A percentile compares a stretch with the other conserved stretches of the same genome.
Conservation (phyloP, 2,888 invertebrate genomes). For the Euclidia mi region DNA sequence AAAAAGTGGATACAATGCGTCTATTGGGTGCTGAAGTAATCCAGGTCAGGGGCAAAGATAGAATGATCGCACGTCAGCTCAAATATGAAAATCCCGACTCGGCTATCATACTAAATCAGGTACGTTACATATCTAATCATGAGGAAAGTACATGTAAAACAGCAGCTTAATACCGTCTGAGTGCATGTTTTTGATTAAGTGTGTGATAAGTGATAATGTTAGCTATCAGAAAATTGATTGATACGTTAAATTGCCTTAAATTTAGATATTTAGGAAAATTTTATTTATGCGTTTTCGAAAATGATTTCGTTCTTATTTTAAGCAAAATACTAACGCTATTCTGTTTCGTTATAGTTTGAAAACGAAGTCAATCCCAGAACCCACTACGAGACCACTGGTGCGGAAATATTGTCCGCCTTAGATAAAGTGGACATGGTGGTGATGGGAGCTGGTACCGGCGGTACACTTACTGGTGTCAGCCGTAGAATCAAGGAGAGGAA, state of each 20-base stretch:
- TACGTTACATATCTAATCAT: slow-evolving; percentile 14
- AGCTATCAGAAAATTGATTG: no score
- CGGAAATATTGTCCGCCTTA: slow-evolving; percentile 93
- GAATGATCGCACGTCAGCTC: slow-evolving; percentile 44
- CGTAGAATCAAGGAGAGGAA: slow-evolving; percentile 95
- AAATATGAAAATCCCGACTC: slow-evolving; percentile 48
- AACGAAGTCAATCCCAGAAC: slow-evolving; percentile 97
- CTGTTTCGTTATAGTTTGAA: slow-evolving; percentile 91
- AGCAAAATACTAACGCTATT: no score
- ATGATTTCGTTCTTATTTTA: no score
- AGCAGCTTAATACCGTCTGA: no score
- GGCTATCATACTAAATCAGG: slow-evolving; percentile 85
- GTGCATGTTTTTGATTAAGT: no score
- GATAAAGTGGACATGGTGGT: slow-evolving; percentile 95
- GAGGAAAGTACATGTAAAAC: no score
- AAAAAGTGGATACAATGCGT: slow-evolving; percentile 96
- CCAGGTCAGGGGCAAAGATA: slow-evolving; percentile 83
- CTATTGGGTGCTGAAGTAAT: slow-evolving; percentile 98
- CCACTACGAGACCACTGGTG: slow-evolving; percentile 97
- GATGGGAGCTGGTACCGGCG: slow-evolving; percentile 96
- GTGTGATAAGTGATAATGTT: no score
- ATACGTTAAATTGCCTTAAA: no score
- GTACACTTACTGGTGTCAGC: slow-evolving; percentile 96
- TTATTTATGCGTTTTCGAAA: no score
- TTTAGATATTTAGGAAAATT: no score